phyloP scores from a whole-genome alignment of 2,113 vertebrate species.

The Myotis lucifugus region DNA sequence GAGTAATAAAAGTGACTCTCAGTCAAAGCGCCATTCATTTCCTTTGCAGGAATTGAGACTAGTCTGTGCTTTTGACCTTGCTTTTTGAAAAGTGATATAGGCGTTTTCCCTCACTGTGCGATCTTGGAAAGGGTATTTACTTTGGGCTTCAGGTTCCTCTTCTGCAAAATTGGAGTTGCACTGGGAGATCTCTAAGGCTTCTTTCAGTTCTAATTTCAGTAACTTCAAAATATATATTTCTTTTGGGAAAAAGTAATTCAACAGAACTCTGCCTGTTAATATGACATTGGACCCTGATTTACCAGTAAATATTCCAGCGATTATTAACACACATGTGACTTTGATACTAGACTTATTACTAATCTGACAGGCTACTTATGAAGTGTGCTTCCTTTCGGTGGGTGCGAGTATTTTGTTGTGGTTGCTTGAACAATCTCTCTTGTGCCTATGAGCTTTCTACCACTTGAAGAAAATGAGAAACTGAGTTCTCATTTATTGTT shows the following conservation, averaged over 20 bases:
- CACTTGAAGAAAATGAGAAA: background rate
- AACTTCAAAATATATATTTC: background rate
- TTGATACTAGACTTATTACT: background rate
- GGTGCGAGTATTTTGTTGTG: background rate
- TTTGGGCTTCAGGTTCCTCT: background rate
- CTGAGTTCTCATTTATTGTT: background rate
- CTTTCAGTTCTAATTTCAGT: constrained; percentile 12
- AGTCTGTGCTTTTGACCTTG: background rate
- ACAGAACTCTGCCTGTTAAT: background rate
- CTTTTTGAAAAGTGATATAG: background rate
- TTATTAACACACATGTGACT: background rate
- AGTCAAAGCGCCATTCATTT: background rate
- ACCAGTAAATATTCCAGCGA: background rate
- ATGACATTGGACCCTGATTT: background rate
- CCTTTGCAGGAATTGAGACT: background rate
- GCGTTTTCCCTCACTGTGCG: background rate
- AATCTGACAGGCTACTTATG: background rate
- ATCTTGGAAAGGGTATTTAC: background rate
- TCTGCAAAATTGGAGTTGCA: background rate
- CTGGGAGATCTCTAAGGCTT: background rate
- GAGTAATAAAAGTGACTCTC: background rate
- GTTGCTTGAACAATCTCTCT: background rate
- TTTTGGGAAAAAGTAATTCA: background rate
- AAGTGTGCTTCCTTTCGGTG: background rate
- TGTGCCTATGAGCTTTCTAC: background rate